Base-by-base conservation (phyloP, 2,113 vertebrate species). In the Bos taurus region DNA sequence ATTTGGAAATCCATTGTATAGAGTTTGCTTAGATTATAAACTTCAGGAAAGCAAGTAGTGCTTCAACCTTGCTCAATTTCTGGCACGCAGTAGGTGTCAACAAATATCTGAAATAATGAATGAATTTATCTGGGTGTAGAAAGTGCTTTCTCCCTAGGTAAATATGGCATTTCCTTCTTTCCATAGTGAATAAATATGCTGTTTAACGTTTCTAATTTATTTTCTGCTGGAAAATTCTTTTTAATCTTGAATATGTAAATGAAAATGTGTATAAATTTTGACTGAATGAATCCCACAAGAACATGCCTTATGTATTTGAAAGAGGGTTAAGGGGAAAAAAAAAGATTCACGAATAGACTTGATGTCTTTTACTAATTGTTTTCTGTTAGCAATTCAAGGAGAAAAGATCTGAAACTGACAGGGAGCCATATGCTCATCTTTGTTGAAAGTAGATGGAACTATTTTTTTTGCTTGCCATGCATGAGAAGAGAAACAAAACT, bases 231-330 rank as follows among this genome's bases (percentile, higher is more conserved):
- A 90, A 96, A 90, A 90, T 94, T 92, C 60, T 74, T 94, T 67
- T 93, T 74, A 71, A 90, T 92, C 50, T 92, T 92, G 56, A 93
- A 56, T 95, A 95, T 96, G 81, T 57, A 95, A 94, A 97, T 96
- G 85, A 85, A 95, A 83, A 71, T 85, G 13, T 26, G 17, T 92
- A 13, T 46, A 94, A 84, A 92, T 81, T 92, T 84, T 57, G n/a
- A 90, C 40, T 60, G 77, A 95, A 46, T 83, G 71, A 97, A 92
- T 97, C 88, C 62, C 92, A 60, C 8, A 91, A 94, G 59, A 81
- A 62, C 33, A 78, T 43, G 25, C 15, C 26, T 86, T 82, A 74
- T 54, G 46, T 91, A 88, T 94, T 85, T 92, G 40, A 97, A 97
- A 97, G 71, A 80, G 13, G 19, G 15, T 23, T 90, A 30, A 84